Evolutionary conservation across 2,797 vertebrate species (phyloP), one percentile per base, ranked within the genome.

Genomic region (Geotrypetes seraphini): DNA sequence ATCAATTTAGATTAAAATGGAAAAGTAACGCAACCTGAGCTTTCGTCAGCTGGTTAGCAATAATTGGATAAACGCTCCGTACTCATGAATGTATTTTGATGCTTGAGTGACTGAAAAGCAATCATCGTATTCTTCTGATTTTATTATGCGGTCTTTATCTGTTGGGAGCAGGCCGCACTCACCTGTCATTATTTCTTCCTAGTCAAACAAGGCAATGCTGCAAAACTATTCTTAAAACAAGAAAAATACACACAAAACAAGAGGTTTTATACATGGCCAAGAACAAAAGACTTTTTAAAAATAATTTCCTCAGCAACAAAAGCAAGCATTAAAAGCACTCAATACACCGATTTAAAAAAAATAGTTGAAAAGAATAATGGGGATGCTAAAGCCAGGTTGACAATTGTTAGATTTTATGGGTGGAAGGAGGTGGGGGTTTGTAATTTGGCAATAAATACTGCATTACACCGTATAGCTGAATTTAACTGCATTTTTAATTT

Each of bases 31-130:
- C 69, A 66, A 77, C 60, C 65, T 69, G n/a, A 78, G 78, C 75
- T 79, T 87, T 86, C 74, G 73, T 80, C 83, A 80, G 84, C 83
- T 64, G 62, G 75, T 83, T 82, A 71, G 81, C 83, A 77, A 75
- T 91, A 90, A 96, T 92, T 93, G 89, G 88, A 89, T 94, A 86
- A 89, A 91, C 85, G 92, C 90, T 63, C 75, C 78, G 63, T 78
- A 71, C 66, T 81, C 86, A 83, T 73, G 68, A 81, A 78, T 66
- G 70, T 76, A 76, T 85, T 87, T 85, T 86, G 88, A 86, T 86
- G 92, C 86, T 91, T 71, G 75, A 66, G 82, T 88, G 86, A 82
- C 78, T 83, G 76, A 76, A 78, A 83, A 72, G 74, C 71, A 67
- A 73, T 81, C 70, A 75, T 66, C 42, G 45, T 47, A 36, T 78